Evolutionary conservation across 2,113 vertebrate species (phyloP), one percentile per base, ranked within the genome.

Genomic region (Jacana jacana): DNA sequence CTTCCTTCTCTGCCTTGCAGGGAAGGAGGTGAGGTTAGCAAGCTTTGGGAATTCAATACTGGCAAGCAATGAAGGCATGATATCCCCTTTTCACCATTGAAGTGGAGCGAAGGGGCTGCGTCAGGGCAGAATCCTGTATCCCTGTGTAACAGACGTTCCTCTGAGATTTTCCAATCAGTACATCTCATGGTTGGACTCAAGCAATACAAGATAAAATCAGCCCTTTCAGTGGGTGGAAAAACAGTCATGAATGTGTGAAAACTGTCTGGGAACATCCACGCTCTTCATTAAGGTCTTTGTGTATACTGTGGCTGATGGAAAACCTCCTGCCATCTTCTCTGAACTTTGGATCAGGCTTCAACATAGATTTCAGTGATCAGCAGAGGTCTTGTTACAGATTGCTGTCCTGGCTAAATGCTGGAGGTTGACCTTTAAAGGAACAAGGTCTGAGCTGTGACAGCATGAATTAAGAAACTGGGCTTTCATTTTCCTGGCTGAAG

Each of bases 171-270:
- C 94, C 86, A 78, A 55, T 86, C 86, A 71, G 55, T 91, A 86
- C 80, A 92, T 94, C 86, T 93, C 88, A 86, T 86, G 88, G 51
- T 66, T 96, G 91, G 69, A 91, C 88, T 93, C 92, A 84, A 86
- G 91, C 33, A 88, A 63, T 90, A 40, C 80, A 83, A 94, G 94
- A 95, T 94, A 95, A 96, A 96, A 95, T 94, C 95, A 90, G 80
- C 82, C 82, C 83, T 91, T 86, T 91, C 68, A 88, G 95, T 93
- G 88, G 86, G 91, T 93, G 96, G 88, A 93, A 83, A 95, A 90
- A 25, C 68, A 95, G 91, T 90, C 76, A 90, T 86, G 88, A 94
- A 96, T 96, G 93, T 96, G 92, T 96, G 95, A 97, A 95, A 93
- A 94, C 90, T 94, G 93, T 95, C 96, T 97, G 93, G 79, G 88